Evolutionary conservation across 1,140 invertebrate genomes (phyloP).

Genomic region (Colletes gigas): DNA sequence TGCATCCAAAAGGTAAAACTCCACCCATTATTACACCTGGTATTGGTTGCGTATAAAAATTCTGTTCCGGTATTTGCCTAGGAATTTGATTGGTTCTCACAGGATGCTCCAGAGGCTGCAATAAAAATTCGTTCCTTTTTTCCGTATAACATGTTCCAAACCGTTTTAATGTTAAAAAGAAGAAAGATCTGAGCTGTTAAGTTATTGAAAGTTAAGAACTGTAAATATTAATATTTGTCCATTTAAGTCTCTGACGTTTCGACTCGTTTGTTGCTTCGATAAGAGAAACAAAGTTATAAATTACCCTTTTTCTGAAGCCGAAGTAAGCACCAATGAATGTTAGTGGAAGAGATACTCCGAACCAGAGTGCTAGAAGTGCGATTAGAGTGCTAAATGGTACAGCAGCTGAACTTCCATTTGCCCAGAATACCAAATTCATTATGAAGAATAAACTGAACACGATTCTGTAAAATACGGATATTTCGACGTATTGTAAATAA

Average conservation of each 20-base stretch:
- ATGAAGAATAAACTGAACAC: conserved; percentile 98
- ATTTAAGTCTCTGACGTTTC: neutral
- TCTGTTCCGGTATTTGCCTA: conserved; percentile 98
- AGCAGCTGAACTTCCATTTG: conserved; percentile 95
- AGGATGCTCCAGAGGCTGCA: conserved; percentile 95
- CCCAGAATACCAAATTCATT: conserved; percentile 98
- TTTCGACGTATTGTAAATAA: neutral
- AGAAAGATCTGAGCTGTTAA: neutral
- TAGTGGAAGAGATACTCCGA: conserved; percentile 98
- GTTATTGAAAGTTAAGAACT: too few relatives aligned
- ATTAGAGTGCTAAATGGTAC: conserved; percentile 99
- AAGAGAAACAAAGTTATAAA: conserved; percentile 49
- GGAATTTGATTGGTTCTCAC: conserved; percentile 99
- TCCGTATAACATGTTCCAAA: neutral
- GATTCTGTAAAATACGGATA: conserved; percentile 84
- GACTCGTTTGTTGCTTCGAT: neutral
- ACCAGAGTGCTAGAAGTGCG: conserved; percentile 97
- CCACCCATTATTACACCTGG: conserved; percentile 98
- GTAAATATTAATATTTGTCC: neutral
- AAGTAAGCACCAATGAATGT: conserved; percentile 99
- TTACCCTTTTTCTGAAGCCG: conserved; percentile 97
- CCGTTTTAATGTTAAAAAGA: neutral
- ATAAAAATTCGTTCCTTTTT: conserved; percentile 45
- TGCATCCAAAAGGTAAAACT: conserved; percentile 98
- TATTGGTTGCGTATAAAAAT: conserved; percentile 96